Conservation (phyloP, 2,113 vertebrate genomes). For the Atlantisia rogersi region DNA sequence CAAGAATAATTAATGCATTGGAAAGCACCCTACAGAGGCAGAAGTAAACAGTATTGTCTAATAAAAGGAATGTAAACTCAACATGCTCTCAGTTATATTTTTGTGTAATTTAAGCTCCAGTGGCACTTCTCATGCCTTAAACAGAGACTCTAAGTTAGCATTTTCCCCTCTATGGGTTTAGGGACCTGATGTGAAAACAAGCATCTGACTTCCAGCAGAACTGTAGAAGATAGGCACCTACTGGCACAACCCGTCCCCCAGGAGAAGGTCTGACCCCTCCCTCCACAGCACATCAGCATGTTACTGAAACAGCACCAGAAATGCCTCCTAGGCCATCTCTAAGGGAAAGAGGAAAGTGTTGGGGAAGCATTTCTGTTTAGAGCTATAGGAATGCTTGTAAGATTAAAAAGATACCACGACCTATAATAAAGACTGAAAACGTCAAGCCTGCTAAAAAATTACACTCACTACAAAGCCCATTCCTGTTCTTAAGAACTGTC, state of each 20-base stretch:
- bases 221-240: rapidly evolving
- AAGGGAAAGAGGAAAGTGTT: background rate
- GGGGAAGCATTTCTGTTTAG: background rate
- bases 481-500: background rate
- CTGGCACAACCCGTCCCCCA: background rate
- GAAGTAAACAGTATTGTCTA: background rate
- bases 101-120: background rate
- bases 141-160: background rate
- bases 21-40: background rate
- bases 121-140: background rate
- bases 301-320: background rate
- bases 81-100: background rate
- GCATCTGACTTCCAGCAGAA: background rate
- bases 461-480: background rate
- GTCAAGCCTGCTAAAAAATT: background rate
- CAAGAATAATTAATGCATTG: background rate
- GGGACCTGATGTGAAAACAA: background rate
- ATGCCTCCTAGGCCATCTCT: background rate
- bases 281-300: background rate
- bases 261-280: background rate
- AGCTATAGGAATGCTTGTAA: background rate
- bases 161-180: background rate
- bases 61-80: background rate
- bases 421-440: background rate
- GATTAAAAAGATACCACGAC: background rate